Conservation (phyloP, 2,888 invertebrate species). For the Bembecia ichneumoniformis region DNA sequence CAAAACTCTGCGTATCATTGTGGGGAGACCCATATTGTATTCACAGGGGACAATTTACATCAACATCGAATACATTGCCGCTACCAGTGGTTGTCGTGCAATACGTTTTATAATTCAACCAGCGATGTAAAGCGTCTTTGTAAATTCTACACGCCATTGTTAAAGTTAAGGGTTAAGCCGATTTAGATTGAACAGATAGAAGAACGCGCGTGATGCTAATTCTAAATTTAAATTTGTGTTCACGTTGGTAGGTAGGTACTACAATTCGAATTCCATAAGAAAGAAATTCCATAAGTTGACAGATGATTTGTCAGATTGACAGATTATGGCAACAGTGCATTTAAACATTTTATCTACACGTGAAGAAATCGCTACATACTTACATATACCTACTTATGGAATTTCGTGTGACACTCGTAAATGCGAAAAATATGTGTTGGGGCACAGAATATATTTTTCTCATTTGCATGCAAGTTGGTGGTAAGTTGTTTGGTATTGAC, state of each 20-base stretch:
- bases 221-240: slow-evolving; percentile 47
- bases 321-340: slow-evolving; percentile 9
- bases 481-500: too few species aligned
- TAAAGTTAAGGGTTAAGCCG: slow-evolving; percentile 47
- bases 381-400: too few species aligned
- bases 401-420: too few species aligned
- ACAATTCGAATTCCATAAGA: slow-evolving; percentile 38
- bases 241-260: slow-evolving; percentile 20
- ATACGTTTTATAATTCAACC: neutral
- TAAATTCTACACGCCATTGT: slow-evolving; percentile 18
- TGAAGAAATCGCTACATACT: too few species aligned
- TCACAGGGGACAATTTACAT: slow-evolving; percentile 9
- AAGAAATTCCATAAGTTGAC: slow-evolving; percentile 28
- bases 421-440: too few species aligned
- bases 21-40: slow-evolving; percentile 13
- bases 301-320: slow-evolving; percentile 22
- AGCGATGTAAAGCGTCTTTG: slow-evolving; percentile 20
- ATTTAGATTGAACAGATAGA: slow-evolving; percentile 58
- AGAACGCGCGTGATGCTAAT: slow-evolving; percentile 47
- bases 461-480: too few species aligned
- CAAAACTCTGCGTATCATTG: slow-evolving; percentile 37
- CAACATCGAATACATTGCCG: slow-evolving; percentile 28
- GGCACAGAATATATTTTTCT: too few species aligned
- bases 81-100: slow-evolving; percentile 9
- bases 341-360: neutral